phyloP scores from a whole-genome alignment of 1,140 invertebrate genomes.

The Diorhabda elongata region DNA sequence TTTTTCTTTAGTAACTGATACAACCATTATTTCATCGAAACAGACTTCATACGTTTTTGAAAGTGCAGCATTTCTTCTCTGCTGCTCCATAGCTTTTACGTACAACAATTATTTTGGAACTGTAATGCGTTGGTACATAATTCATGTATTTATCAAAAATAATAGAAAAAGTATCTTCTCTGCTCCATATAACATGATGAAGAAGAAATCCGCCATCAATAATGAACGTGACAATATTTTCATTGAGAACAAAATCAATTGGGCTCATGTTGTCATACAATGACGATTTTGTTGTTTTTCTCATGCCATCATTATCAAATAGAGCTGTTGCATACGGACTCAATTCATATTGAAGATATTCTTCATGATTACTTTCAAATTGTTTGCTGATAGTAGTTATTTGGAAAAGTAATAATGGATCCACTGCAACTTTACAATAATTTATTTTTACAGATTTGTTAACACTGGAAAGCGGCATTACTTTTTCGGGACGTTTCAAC shows the following conservation, averaged over 20 bases:
- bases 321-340: slow-evolving; percentile 43
- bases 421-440: slow-evolving; percentile 39
- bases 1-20: too few species aligned
- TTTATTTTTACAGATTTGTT: slow-evolving; percentile 27
- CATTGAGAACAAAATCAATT: slow-evolving; percentile 24
- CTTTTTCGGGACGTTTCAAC: slow-evolving; percentile 24
- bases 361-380: slow-evolving; percentile 37
- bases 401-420: slow-evolving; percentile 46
- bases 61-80: too few species aligned
- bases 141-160: slow-evolving; percentile 27
- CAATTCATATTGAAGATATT: slow-evolving; percentile 43
- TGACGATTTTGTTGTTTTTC: slow-evolving; percentile 43
- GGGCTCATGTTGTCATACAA: slow-evolving; percentile 36
- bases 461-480: slow-evolving; percentile 23
- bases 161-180: slow-evolving; percentile 24
- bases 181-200: slow-evolving; percentile 33
- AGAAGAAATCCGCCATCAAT: slow-evolving; percentile 39
- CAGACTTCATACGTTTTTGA: too few species aligned
- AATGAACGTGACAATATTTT: slow-evolving; percentile 41
- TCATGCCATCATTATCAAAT: slow-evolving; percentile 45
- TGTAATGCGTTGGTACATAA: slow-evolving; percentile 23
- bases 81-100: too few species aligned
- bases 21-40: too few species aligned
- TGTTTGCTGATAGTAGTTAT: slow-evolving; percentile 40
- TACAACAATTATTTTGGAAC: too few species aligned